Evolutionary conservation across 2,888 invertebrate species (phyloP), one percentile per base, ranked within the genome.

Genomic region (Lucinisca nassula): DNA sequence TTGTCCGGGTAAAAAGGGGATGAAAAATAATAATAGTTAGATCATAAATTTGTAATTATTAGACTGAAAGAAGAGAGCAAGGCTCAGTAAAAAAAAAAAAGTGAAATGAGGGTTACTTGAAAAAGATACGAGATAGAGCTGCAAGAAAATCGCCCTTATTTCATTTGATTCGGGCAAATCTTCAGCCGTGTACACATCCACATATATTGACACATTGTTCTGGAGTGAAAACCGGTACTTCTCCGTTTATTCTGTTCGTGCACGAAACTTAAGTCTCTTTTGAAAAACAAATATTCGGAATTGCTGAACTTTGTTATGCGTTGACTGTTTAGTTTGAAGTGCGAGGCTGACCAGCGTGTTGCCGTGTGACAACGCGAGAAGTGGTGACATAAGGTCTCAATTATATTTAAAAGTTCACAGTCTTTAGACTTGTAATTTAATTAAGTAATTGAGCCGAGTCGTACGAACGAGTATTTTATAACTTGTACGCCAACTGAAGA

Each of bases 41-140:
- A 67, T 67, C 67, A 67, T 67, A 67, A 67, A 67, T 67, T 67
- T 35, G 67, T 67, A 67, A 67, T 67, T 67, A 67, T 32, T 10
- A 67, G 67, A 10, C 67, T 67, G 67, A 67, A 67, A 67, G 21
- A 35, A 45, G 30, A 67, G 27, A 4, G 4, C 67, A 67, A 67
- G 35, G 35, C 35, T 35, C 35, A 35, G 35, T 67, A 67, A 67
- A 67, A 35, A 67, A 67, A 67, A 67, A 35, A 67, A 67, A 67
- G 67, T 67, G 67, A 67, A 67, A 67, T 67, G n/a, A 35, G 27
- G 67, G 67, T 67, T 21, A 67, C 8, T 67, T 67, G 67, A 21
- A 67, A 32, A 32, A 4, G 55, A 21, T 17, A 4, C n/a, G 55
- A 45, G 17, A 17, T 12, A 8, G 45, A 45, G 8, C 17, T 8